A percentile compares a stretch with the other conserved stretches of the same genome.
phyloP scores from a whole-genome alignment of 1,140 invertebrate genomes.

The Adoxophyes honmai region DNA sequence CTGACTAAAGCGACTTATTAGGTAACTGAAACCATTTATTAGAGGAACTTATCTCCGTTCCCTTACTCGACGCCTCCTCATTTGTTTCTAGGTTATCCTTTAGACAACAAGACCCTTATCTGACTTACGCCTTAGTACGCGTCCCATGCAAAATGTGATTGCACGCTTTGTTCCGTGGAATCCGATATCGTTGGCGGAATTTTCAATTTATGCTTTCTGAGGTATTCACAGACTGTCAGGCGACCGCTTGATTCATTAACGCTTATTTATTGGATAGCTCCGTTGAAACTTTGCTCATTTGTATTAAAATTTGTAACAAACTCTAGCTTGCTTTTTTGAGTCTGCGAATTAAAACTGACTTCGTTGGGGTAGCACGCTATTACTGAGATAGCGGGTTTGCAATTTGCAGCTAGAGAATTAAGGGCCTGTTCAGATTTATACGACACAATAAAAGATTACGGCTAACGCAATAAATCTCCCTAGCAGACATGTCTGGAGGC shows the following conservation, averaged over 20 bases:
- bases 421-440: background rate
- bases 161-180: slow-evolving; percentile 12
- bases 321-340: background rate
- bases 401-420: slow-evolving; percentile 1
- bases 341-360: background rate
- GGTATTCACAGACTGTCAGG: background rate
- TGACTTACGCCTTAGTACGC: slow-evolving; percentile 14
- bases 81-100: slow-evolving; percentile 19
- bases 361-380: background rate
- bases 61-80: slow-evolving; percentile 9
- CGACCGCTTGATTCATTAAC: slow-evolving; percentile 8
- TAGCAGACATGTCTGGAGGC: slow-evolving; percentile 4
- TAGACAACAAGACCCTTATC: slow-evolving; percentile 20
- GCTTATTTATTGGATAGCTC: background rate
- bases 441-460: background rate
- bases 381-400: slow-evolving; percentile 1
- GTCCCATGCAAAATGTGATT: slow-evolving; percentile 19
- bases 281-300: slow-evolving; percentile 32
- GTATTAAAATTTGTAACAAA: slow-evolving; percentile 32
- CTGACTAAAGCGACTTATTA: slow-evolving; percentile 7
- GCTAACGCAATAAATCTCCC: background rate
- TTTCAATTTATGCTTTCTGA: slow-evolving; percentile 12
- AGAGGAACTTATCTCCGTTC: slow-evolving; percentile 10
- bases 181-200: slow-evolving; percentile 11
- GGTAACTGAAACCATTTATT: slow-evolving; percentile 11